These are phyloP conservation scores for Calcarius lapponicus DNA, from an alignment of 2,797 vertebrate genomes.

Conservation along the genomic window DNA sequence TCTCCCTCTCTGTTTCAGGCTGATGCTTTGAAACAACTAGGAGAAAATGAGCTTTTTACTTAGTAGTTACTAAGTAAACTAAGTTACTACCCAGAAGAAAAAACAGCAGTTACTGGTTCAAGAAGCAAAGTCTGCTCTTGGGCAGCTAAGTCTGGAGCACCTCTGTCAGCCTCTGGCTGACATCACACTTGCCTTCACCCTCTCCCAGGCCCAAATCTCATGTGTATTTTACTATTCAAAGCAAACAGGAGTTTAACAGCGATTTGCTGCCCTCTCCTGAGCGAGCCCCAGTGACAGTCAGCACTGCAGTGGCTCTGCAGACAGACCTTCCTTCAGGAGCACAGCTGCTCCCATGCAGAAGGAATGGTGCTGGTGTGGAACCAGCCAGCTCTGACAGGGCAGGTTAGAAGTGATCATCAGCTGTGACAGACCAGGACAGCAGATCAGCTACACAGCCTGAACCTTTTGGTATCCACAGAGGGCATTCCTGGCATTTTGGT, in stretches of 20 bases:
- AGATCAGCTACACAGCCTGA: neutral
- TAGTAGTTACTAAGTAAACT: neutral
- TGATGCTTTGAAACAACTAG: neutral
- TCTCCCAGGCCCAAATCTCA: neutral
- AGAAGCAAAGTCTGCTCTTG: neutral
- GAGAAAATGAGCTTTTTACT: neutral
- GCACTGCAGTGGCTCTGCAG: neutral
- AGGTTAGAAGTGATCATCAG: neutral
- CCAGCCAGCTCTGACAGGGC: neutral
- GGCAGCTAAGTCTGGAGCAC: neutral
- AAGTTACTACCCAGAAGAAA: too few species aligned
- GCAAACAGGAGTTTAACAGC: neutral
- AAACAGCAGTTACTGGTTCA: neutral
- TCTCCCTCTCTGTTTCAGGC: neutral
- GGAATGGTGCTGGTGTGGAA: neutral
- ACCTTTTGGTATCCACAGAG: neutral
- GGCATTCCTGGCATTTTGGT: neutral
- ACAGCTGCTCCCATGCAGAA: neutral
- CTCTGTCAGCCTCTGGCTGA: neutral
- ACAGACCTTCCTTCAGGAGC: neutral
- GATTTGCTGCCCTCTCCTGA: constrained; percentile 59
- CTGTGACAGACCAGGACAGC: accelerated
- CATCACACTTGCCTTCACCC: neutral
- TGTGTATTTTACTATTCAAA: neutral
- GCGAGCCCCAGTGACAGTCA: neutral